Base-by-base conservation (phyloP, 2,113 vertebrate genomes). In the Candoia aspera region DNA sequence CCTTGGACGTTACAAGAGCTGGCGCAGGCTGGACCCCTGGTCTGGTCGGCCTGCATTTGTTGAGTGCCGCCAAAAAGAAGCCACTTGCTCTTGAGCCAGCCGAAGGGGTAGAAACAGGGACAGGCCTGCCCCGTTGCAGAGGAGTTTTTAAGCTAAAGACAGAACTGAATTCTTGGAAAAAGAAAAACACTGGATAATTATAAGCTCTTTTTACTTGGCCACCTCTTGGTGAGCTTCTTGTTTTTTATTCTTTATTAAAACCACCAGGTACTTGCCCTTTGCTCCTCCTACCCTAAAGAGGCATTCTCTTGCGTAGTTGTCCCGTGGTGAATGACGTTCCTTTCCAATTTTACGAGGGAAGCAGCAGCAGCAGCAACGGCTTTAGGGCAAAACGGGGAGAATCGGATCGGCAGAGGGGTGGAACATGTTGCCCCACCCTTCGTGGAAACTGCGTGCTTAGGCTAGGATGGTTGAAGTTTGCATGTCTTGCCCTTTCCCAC, bases 181-280 rank as follows among this genome's bases (percentile, higher is more conserved):
- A 29, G 17, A 89, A 49, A 96, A 94, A 94, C 96, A 97, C 95
- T 97, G 97, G 96, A 97, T 97, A 92, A 95, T 90, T 96, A 90
- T 96, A 95, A 96, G 92, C 95, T 94, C 95, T 96, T 96, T 94
- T 91, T 91, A 64, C 37, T 62, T 55, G 91, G 33, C 68, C 94
- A 93, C 91, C 91, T 46, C 93, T 92, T 92, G 60, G 84, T 49
- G 58, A 0, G 2, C 4, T 62, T 49, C 42, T 79, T 15, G 5
- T 59, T 62, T 85, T 86, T 49, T 86, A 91, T 94, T 96, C 95
- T 95, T 95, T 95, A 92, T 96, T 95, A 90, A 93, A 93, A 79
- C 26, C n/a, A 10, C 64, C 21, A 54, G 58, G 73, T 93, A 86
- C 84, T 62, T 91, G 73, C 92, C 93, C 89, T 95, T 91, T 79